Evolutionary conservation across 2,888 invertebrate species (phyloP).

Genomic region (Flexamia atlantica): DNA sequence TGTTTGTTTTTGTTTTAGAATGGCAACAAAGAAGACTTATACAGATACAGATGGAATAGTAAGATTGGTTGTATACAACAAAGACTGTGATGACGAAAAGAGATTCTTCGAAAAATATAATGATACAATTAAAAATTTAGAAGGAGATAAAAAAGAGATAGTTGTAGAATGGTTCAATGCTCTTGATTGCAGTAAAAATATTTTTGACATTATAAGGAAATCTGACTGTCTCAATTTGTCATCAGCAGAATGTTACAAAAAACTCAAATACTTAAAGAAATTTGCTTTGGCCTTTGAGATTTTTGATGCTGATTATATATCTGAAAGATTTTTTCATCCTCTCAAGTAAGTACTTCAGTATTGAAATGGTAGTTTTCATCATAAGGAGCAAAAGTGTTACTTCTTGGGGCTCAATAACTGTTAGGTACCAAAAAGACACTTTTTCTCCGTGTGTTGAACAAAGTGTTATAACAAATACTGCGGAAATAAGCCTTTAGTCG

Average conservation of each 20-base stretch:
- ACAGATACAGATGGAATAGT: background rate
- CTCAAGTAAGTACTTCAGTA: background rate
- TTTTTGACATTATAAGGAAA: background rate
- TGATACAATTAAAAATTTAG: background rate
- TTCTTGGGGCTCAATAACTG: no score
- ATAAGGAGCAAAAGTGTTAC: no score
- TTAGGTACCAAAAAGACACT: no score
- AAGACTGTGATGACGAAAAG: background rate
- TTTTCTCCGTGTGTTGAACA: no score
- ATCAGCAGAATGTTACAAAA: background rate
- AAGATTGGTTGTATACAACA: background rate
- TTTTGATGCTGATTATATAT: background rate
- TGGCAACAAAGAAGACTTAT: background rate
- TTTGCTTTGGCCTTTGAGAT: slow-evolving; percentile 14
- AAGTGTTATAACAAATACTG: no score
- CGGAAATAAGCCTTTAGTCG: no score
- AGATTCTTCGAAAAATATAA: background rate
- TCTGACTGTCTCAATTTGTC: background rate
- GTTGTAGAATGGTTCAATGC: background rate
- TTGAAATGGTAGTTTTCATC: no score
- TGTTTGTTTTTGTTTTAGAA: background rate
- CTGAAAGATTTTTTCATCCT: slow-evolving; percentile 17
- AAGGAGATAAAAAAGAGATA: background rate
- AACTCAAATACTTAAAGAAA: background rate
- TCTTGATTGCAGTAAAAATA: background rate